phyloP scores from a whole-genome alignment of 2,113 vertebrate genomes.

The Tachysurus fulvidraco region DNA sequence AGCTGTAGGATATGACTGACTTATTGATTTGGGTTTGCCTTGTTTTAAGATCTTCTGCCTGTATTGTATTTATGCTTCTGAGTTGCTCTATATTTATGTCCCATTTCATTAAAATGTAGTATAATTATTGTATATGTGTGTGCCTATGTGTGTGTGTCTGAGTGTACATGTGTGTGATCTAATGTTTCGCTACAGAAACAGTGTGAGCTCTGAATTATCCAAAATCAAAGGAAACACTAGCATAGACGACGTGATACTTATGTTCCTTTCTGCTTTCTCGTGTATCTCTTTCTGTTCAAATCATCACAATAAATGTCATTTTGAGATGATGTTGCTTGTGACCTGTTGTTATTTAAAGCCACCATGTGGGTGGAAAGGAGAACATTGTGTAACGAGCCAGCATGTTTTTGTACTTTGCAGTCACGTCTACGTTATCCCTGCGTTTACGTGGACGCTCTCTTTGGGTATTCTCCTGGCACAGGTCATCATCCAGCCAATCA shows the following conservation, averaged over 20 bases:
- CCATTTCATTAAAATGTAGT: not conserved
- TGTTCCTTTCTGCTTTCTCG: not conserved
- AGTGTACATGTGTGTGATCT: not conserved
- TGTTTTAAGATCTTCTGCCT: conserved; percentile 21
- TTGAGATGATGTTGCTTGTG: conserved; percentile 13
- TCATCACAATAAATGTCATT: not conserved
- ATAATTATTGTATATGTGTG: conserved; percentile 25
- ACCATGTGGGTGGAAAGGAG: conserved; percentile 19
- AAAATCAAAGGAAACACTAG: not conserved
- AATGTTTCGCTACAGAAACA: not conserved
- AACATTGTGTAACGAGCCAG: not conserved
- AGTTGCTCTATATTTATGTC: not conserved
- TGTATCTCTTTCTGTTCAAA: not conserved
- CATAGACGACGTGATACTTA: conserved; percentile 2
- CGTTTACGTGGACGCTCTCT: conserved; percentile 71
- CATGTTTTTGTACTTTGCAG: conserved; percentile 56
- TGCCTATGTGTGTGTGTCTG: conserved; percentile 21
- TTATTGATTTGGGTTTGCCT: conserved; percentile 48
- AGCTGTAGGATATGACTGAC: conserved; percentile 42
- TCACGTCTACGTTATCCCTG: conserved; percentile 69
- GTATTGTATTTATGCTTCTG: not conserved
- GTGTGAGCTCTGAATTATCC: not conserved
- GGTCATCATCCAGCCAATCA: conserved; percentile 70
- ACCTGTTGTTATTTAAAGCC: conserved; percentile 39
- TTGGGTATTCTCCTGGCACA: conserved; percentile 69